Evolutionary conservation across 2,797 vertebrate species (phyloP), one percentile per base, ranked within the genome.

Genomic region (Myotis myotis): DNA sequence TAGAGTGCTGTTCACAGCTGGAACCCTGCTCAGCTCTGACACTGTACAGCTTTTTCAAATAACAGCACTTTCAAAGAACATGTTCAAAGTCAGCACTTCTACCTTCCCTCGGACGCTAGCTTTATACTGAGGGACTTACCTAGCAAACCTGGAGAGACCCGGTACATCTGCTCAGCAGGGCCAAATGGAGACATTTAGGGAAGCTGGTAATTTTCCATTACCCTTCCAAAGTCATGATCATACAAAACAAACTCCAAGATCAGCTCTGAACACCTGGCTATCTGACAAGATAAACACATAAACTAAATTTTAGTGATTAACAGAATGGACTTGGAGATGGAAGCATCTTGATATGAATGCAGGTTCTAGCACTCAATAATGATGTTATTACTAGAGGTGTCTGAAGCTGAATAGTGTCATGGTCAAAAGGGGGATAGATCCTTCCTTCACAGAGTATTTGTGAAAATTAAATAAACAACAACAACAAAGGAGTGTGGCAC

Each of bases 31-130:
- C 62, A 64, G 71, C 82, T 80, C 74, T 95, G 90, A 95, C 57
- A 87, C 60, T 36, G 28, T 62, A 51, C 62, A 94, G 80, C 75
- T 81, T 96, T 96, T 93, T 72, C 83, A 95, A 93, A 86, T 91
- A 95, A 91, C 17, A 89, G 28, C 79, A 70, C 80, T 96, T 96
- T 78, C 85, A 76, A 68, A 86, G 82, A 96, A 66, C 28, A 57
- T 72, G 44, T 51, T 95, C 22, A n/a, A 68, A 95, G 47, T 87
- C 53, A 94, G 75, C 71, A 78, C 84, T 89, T 82, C 68, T 49
- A 53, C 38, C 23, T 80, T 51, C 20, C 38, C 23, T 38, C 64
- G 80, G 86, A 84, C n/a, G 41, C 33, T 23, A 51, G 33, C 41
- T 76, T 92, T 85, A 12, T 25, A 15, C 28, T 55, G 19, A 38